Base-by-base conservation (phyloP, 2,797 vertebrate species). In the Sebastes elongatus region DNA sequence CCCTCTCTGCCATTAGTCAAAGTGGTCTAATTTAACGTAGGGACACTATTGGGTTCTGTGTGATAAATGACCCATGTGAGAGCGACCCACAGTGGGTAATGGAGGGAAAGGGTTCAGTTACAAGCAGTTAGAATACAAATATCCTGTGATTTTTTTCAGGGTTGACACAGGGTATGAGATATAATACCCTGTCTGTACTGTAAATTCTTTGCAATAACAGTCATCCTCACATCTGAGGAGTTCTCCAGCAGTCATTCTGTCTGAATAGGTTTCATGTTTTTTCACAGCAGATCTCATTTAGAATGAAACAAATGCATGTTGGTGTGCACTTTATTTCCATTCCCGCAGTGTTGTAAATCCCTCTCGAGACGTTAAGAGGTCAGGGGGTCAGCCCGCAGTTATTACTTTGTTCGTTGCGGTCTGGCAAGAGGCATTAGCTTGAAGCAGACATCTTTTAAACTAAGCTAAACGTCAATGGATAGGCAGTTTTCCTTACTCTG, bases 1-100 rank as follows among this genome's bases (percentile, higher is more conserved):
- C 66, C 77, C 79, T 59, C 71, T 74, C 76, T 64, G 85, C 76
- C 79, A 90, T 91, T 89, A 92, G 82, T 92, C 87, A 91, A 78
- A 88, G 83, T 84, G 86, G 86, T 81, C 89, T 93, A 85, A 92
- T 93, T 93, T 91, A 88, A 91, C 83, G 83, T 33, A 62, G 89
- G 81, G 82, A 82, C 87, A 84, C 85, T 90, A 85, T 83, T 88
- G 88, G 90, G 83, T 85, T 88, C 88, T 83, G 83, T 68, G 70
- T 90, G 92, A 94, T 91, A 83, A 93, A 94, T 88, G 89, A 85
- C 80, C 83, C 74, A 13, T 80, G 75, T 78, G 85, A 73, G 88
- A 84, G 80, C 59, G 56, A 85, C 86, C 79, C 79, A 64, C 61
- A 25, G 81, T 69, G 82, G 87, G 56, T 87, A 92, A 93, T 89